Evolutionary conservation across 1,140 invertebrate genomes (phyloP), one percentile per base, ranked within the genome.

Genomic region (Belonocnema kinseyi): DNA sequence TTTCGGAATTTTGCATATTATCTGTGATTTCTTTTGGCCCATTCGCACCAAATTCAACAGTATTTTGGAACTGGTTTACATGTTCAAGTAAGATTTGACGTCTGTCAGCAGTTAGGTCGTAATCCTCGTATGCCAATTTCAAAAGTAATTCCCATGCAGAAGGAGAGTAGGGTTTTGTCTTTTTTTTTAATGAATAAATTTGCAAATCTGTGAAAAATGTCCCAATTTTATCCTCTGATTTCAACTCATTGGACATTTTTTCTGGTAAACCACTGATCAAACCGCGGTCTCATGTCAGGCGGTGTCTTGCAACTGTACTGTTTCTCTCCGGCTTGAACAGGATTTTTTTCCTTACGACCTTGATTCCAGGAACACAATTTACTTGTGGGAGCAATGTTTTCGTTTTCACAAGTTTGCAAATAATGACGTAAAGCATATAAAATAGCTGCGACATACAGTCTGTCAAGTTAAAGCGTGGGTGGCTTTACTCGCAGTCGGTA

Each of bases 381-480:
- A 40, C 70, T 72, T 6, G 33, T 72, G 33, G 33, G 50, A 46
- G 70, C 33, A 1, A 46, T 8, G 0, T 46, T 50, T 12, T 14
- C 52, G 5, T 53, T 53, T 53, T 53, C 12, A 14, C 52, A 53
- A n/a, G 14, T 1, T 53, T 53, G 14, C 11, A 53, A 11, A 53
- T 53, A 53, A 14, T 53, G 6, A 6, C 52, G 13, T 12, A 72
- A 26, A 50, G 21, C n/a, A 50, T 72, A 72, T 12, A 50, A 46
- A 40, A 72, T 11, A 46, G 70, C 70, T 6, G 33, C 33, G 4
- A 72, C 70, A 72, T 50, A n/a, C n/a, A n/a, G n/a, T n/a, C n/a
- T n/a, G n/a, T n/a, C n/a, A n/a, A n/a, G n/a, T n/a, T n/a, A n/a
- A n/a, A n/a, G n/a, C n/a, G n/a, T n/a, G n/a, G n/a, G n/a, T n/a